Conservation (phyloP, 1,140 invertebrate species). For the Drosophila nannoptera region DNA sequence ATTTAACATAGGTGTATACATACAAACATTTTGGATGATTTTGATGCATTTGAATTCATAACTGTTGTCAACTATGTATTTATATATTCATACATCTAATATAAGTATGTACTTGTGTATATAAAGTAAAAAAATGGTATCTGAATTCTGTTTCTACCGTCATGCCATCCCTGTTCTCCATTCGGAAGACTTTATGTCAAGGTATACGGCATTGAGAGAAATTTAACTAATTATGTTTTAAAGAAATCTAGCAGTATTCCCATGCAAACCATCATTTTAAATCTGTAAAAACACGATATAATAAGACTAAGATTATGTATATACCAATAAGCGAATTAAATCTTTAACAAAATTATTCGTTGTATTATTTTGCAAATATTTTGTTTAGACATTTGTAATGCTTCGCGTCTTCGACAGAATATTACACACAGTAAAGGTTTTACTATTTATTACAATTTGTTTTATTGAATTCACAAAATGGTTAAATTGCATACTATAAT, state of each 20-base stretch:
- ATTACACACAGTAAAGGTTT: too few relatives aligned
- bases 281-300: slow-evolving; percentile 31
- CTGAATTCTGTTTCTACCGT: not conserved
- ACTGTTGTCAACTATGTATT: not conserved
- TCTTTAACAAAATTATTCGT: slow-evolving; percentile 3
- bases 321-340: slow-evolving; percentile 45
- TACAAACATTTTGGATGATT: not conserved
- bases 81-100: not conserved
- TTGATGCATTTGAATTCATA: not conserved
- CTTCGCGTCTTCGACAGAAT: too few relatives aligned
- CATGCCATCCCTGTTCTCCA: too few relatives aligned
- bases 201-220: too few relatives aligned
- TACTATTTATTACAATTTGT: not conserved
- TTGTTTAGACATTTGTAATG: too few relatives aligned
- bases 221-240: not conserved
- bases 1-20: not conserved
- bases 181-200: too few relatives aligned
- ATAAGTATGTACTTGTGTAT: not conserved
- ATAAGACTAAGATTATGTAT: slow-evolving; percentile 43
- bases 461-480: slow-evolving; percentile 8
- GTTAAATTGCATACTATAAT: slow-evolving; percentile 9
- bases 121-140: not conserved
- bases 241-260: slow-evolving; percentile 23
- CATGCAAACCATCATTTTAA: slow-evolving; percentile 36
- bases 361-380: slow-evolving; percentile 6